Percentiles rank a stretch among this genome's conserved stretches.
Evolutionary conservation across 2,888 invertebrate species (phyloP).

Genomic region (Embidobia sp.): DNA sequence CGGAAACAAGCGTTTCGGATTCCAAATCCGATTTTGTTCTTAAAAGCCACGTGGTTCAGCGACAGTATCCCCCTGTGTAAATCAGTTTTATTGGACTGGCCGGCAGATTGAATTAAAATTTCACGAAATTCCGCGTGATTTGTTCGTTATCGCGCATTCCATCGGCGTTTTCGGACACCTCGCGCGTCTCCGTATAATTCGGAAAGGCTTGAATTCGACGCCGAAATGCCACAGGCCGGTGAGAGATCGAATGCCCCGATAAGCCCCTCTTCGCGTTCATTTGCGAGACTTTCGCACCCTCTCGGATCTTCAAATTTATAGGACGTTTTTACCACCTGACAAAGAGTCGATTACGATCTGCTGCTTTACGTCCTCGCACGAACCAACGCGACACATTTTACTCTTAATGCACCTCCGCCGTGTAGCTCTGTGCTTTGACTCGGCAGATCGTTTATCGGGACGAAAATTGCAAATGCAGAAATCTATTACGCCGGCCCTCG

Average conservation of each 20-base stretch:
- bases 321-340: slow-evolving; percentile 69
- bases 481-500: slow-evolving; percentile 38
- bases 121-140: slow-evolving; percentile 41
- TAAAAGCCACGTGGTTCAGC: slow-evolving; percentile 6
- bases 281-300: slow-evolving; percentile 64
- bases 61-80: slow-evolving; percentile 20
- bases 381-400: slow-evolving; percentile 64
- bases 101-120: slow-evolving; percentile 37
- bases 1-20: slow-evolving; percentile 1
- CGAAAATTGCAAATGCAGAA: slow-evolving; percentile 60
- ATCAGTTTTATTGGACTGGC: slow-evolving; percentile 45
- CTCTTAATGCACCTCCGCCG: slow-evolving; percentile 60
- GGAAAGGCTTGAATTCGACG: slow-evolving; percentile 53
- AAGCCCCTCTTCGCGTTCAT: slow-evolving; percentile 38
- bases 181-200: slow-evolving; percentile 57
- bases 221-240: slow-evolving; percentile 50
- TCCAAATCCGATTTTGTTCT: background rate
- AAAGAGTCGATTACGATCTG: slow-evolving; percentile 71
- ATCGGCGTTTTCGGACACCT: slow-evolving; percentile 41
- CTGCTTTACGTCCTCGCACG: slow-evolving; percentile 64
- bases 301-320: slow-evolving; percentile 68
- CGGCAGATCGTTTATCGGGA: slow-evolving; percentile 61
- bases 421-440: slow-evolving; percentile 60
- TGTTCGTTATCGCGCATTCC: slow-evolving; percentile 55
- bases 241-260: slow-evolving; percentile 64